phyloP scores from a whole-genome alignment of 1,140 invertebrate species.

The Bombus confusus region DNA sequence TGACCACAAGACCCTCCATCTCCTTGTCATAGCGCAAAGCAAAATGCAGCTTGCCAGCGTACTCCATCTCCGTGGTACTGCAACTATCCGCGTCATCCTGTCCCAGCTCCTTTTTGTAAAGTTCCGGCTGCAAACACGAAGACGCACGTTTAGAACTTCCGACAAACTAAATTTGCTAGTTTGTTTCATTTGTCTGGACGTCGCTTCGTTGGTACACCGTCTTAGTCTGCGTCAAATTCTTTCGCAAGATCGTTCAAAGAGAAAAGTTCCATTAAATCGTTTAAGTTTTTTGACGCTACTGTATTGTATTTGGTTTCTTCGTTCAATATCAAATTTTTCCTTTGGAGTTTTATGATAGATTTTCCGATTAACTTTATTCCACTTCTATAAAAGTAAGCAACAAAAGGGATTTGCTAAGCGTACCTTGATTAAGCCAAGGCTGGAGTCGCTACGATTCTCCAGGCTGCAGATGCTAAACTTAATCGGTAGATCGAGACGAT shows the following conservation, averaged over 20 bases:
- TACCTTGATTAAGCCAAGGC: slow-evolving; percentile 87
- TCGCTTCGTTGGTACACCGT: no score
- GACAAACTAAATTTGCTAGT: background rate
- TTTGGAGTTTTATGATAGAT: background rate
- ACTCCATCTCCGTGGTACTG: slow-evolving; percentile 86
- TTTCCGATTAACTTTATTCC: background rate
- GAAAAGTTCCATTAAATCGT: background rate
- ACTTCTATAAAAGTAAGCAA: background rate
- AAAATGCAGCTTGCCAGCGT: slow-evolving; percentile 91
- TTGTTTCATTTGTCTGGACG: slow-evolving; percentile 2
- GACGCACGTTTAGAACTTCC: background rate
- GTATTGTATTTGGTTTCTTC: background rate
- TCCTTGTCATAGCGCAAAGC: slow-evolving; percentile 90
- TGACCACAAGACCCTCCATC: slow-evolving; percentile 88
- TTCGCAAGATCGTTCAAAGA: no score
- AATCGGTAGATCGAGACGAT: slow-evolving; percentile 88
- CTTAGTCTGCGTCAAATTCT: background rate
- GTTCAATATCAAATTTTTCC: no score
- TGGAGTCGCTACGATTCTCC: slow-evolving; percentile 86
- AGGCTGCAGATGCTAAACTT: slow-evolving; percentile 90
- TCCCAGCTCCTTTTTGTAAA: slow-evolving; percentile 90
- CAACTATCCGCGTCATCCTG: slow-evolving; percentile 87
- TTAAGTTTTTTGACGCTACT: background rate
- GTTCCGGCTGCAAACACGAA: slow-evolving; percentile 85
- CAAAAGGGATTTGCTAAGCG: slow-evolving; percentile 27